Evolutionary conservation across 2,888 invertebrate genomes (phyloP), one percentile per base, ranked within the genome.

Genomic region (Calameuta filiformis): DNA sequence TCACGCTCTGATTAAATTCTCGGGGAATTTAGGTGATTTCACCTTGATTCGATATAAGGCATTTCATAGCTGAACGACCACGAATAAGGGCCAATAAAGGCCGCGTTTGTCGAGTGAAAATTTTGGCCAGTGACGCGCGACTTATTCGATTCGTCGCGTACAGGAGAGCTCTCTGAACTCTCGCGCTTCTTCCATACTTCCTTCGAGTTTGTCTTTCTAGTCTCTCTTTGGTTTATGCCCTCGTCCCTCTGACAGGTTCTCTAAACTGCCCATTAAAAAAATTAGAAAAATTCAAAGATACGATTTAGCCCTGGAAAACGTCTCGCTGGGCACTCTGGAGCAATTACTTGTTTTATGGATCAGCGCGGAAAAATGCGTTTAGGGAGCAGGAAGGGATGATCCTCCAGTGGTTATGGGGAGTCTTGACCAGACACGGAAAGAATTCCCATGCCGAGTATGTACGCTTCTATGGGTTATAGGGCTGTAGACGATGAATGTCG

Each of bases 1-100:
- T 86, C 85, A 84, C 83, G 86, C 85, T 87, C 87, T 88, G 88
- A 89, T 89, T 87, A 89, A 89, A 89, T 89, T 89, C 87, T 85
- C 86, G 77, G 78, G 86, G 86, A 88, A 88, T 88, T 87, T 84
- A 83, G 87, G 86, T 86, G 88, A 87, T 87, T 87, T 83, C 84
- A 83, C 84, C 84, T 85, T 86, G 87, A 89, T 88, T 87, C 86
- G 85, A 89, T 87, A 87, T 85, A 85, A 87, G 86, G 86, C 85
- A 87, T 89, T 89, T 88, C 87, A 87, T 89, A 89, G 87, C 83
- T 85, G 86, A 88, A 85, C 82, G 84, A 83, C 84, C 86, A 85
- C 85, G 86, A 85, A 88, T 86, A 88, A 88, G 84, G 84, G 83
- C 81, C 88, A 88, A 87, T 88, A 87, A 87, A 84, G 85, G 80